A percentile compares a stretch with the other conserved stretches of the same genome.
phyloP scores from a whole-genome alignment of 2,888 invertebrate genomes.

The Pecten maximus region DNA sequence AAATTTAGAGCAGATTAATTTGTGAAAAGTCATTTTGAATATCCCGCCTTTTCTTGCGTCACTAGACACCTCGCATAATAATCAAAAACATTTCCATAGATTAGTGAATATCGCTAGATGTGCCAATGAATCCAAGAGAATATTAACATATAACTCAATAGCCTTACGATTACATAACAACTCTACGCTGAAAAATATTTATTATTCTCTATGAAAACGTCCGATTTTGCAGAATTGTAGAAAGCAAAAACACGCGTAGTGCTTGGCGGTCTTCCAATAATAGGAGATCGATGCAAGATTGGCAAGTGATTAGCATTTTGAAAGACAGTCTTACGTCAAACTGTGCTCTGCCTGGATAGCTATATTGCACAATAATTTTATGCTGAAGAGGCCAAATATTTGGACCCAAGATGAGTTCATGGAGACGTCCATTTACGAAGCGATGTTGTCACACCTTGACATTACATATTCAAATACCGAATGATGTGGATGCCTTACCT shows the following conservation, averaged over 20 bases:
- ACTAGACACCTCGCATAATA: constrained; percentile 4
- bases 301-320: neutral
- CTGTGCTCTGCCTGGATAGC: neutral
- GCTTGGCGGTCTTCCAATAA: neutral
- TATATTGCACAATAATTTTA: neutral
- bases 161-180: neutral
- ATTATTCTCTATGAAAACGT: neutral
- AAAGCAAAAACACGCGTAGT: constrained; percentile 7
- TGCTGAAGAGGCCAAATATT: neutral
- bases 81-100: neutral
- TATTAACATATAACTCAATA: neutral
- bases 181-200: neutral
- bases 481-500: neutral
- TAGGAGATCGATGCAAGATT: neutral
- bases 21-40: neutral
- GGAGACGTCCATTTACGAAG: constrained; percentile 3
- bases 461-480: constrained; percentile 40
- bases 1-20: too few relatives aligned
- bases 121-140: neutral
- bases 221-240: neutral
- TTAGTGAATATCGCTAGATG: neutral
- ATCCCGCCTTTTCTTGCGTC: constrained; percentile 32
- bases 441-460: constrained; percentile 5
- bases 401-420: neutral
- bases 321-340: neutral